Evolutionary conservation across 2,888 invertebrate genomes (phyloP), one percentile per base, ranked within the genome.

Genomic region (Lepidocyrtoides sp.): DNA sequence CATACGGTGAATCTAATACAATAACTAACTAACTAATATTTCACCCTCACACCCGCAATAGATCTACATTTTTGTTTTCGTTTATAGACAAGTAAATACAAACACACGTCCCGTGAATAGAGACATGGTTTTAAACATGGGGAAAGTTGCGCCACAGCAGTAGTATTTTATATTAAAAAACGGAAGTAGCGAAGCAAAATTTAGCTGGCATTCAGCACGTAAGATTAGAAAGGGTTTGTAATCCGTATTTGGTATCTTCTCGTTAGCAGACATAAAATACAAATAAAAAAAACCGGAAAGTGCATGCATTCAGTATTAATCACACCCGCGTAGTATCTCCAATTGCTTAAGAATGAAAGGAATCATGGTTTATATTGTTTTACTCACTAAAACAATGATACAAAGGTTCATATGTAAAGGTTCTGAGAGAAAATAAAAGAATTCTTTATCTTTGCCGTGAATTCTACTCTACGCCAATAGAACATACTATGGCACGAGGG

Each of bases 1-100:
- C n/a, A n/a, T n/a, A n/a, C n/a, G n/a, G n/a, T n/a, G n/a, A n/a
- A n/a, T n/a, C n/a, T n/a, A n/a, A n/a, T n/a, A n/a, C n/a, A n/a
- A n/a, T n/a, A n/a, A n/a, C n/a, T n/a, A n/a, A n/a, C n/a, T n/a
- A n/a, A n/a, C n/a, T n/a, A n/a, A n/a, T 41, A 10, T 41, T 41
- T 41, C 10, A 41, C 41, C n/a, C 75, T 23, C 75, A 26, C 75
- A 75, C 75, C 75, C 48, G 75, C 75, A 75, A 75, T 75, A n/a
- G 75, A 44, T 44, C 48, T 75, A n/a, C n/a, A 23, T 48, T 14
- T n/a, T n/a, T n/a, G n/a, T n/a, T n/a, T n/a, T n/a, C n/a, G n/a
- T n/a, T n/a, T n/a, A n/a, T n/a, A n/a, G n/a, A n/a, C n/a, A 29
- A 10, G 14, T 57, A 20, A 4, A 57, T 3, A 7, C 12, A 29